These are phyloP conservation scores for Drosophila mayri DNA, from an alignment of 1,140 invertebrate species.

Conservation along the genomic window DNA sequence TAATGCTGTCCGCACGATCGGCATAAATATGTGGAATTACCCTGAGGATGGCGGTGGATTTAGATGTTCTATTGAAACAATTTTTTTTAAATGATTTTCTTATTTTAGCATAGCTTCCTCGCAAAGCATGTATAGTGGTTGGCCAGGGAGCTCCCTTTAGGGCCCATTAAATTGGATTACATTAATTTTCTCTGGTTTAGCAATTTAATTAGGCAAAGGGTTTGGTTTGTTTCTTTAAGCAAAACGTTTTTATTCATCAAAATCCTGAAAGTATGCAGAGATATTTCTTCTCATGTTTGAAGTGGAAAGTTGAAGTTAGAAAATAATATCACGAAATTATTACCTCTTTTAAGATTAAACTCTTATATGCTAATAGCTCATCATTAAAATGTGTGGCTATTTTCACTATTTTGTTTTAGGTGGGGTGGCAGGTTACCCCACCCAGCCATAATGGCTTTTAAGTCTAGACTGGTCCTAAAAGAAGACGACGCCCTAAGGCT, in stretches of 20 bases:
- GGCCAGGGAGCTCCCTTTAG: slow-evolving; percentile 4
- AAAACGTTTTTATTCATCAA: background rate
- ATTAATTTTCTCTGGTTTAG: background rate
- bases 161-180: background rate
- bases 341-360: background rate
- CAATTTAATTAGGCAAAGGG: background rate
- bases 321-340: background rate
- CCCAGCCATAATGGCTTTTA: background rate
- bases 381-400: background rate
- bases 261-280: slow-evolving; percentile 57
- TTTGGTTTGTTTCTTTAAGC: background rate
- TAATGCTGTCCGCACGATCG: slow-evolving; percentile 4
- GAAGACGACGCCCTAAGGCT: slow-evolving; percentile 11
- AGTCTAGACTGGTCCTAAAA: slow-evolving; percentile 15
- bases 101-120: background rate
- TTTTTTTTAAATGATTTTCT: background rate
- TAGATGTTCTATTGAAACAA: slow-evolving; percentile 15
- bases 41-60: slow-evolving; percentile 4
- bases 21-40: slow-evolving; percentile 17
- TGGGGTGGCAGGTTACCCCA: too few species aligned
- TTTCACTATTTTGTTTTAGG: too few species aligned
- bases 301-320: background rate
- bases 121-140: slow-evolving; percentile 1
- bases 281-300: background rate
- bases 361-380: background rate